Conservation (phyloP, 2,888 invertebrate genomes). For the Acleris sparsana region DNA sequence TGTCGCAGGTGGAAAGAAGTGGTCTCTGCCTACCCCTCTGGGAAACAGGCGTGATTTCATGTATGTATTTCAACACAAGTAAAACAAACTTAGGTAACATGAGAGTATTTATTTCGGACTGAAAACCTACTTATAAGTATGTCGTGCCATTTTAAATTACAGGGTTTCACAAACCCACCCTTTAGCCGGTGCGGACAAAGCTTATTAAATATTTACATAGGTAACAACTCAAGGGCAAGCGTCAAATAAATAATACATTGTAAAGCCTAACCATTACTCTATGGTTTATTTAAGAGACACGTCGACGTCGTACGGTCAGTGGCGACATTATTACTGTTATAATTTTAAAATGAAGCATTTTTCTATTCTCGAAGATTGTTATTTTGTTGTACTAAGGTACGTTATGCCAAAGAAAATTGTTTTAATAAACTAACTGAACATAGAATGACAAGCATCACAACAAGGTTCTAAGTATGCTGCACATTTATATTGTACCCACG, state of each 20-base stretch:
- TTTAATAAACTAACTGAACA: no score
- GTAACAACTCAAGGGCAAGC: constrained; percentile 25
- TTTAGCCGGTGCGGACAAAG: neutral
- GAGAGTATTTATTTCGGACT: constrained; percentile 29
- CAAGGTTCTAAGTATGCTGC: no score
- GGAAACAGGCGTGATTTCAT: no score
- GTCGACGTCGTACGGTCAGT: neutral
- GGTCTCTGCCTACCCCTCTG: no score
- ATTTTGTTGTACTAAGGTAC: no score
- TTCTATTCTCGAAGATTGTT: neutral
- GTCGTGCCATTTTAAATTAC: constrained; percentile 12
- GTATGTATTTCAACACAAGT: no score
- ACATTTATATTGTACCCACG: no score
- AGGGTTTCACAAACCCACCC: neutral
- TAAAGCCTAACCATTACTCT: neutral
- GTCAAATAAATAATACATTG: constrained; percentile 13
- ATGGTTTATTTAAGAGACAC: neutral
- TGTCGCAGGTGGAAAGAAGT: no score
- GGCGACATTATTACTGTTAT: neutral
- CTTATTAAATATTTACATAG: constrained; percentile 9
- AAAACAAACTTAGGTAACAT: constrained; percentile 5
- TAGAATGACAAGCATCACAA: no score
- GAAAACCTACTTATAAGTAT: constrained; percentile 8
- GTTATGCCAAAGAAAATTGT: no score
- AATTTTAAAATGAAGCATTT: neutral